Evolutionary conservation across 1,140 invertebrate genomes (phyloP).

Genomic region (Pantala flavescens): DNA sequence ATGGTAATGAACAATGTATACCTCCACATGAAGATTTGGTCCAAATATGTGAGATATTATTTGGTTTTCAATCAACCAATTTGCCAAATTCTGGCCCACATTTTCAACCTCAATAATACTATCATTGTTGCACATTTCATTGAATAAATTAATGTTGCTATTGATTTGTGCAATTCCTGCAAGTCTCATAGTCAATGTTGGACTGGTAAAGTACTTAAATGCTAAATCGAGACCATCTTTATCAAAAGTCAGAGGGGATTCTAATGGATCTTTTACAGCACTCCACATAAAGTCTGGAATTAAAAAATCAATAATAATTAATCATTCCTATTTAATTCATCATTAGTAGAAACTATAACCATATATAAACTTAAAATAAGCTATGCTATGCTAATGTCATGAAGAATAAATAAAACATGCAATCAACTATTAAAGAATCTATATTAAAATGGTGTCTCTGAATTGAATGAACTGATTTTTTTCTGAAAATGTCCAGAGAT

Average conservation of each 20-base stretch:
- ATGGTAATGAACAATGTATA: slow-evolving; percentile 31
- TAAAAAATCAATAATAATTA: slow-evolving; percentile 19
- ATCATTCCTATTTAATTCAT: slow-evolving; percentile 18
- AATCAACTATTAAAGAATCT: too few relatives aligned
- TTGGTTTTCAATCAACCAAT: slow-evolving; percentile 82
- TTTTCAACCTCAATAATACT: slow-evolving; percentile 70
- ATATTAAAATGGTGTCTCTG: too few relatives aligned
- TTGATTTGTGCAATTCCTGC: slow-evolving; percentile 90
- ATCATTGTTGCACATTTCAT: slow-evolving; percentile 79
- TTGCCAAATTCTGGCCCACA: slow-evolving; percentile 69
- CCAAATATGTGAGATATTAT: slow-evolving; percentile 92
- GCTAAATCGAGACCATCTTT: slow-evolving; percentile 79
- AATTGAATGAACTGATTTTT: too few relatives aligned
- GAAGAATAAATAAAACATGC: too few relatives aligned
- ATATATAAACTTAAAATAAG: slow-evolving; percentile 17
- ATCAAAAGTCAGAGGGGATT: slow-evolving; percentile 77
- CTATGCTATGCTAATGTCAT: background rate
- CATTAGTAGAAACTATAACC: slow-evolving; percentile 13
- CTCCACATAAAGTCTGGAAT: slow-evolving; percentile 81
- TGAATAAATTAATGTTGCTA: slow-evolving; percentile 81
- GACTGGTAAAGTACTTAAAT: slow-evolving; percentile 90
- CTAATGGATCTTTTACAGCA: slow-evolving; percentile 81
- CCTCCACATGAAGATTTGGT: slow-evolving; percentile 89
- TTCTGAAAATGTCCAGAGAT: too few relatives aligned
- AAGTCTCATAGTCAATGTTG: slow-evolving; percentile 83